Conservation (phyloP, 2,888 invertebrate species). For the Polyommatus iphigenia region DNA sequence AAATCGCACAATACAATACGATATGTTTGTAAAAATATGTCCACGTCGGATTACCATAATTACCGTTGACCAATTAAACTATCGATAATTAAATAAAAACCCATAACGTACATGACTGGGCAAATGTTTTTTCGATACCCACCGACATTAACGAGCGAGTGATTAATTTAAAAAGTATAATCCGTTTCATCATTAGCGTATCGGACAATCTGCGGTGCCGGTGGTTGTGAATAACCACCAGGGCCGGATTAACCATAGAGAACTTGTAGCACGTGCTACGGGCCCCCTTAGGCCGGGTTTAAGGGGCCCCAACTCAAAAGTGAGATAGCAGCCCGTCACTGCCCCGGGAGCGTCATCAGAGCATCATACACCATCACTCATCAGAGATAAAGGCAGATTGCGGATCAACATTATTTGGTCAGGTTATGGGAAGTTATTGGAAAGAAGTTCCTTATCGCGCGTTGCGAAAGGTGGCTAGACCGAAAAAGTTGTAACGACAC, state of each 20-base stretch:
- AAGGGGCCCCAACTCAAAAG: too few species aligned
- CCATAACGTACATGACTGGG: conserved; percentile 29
- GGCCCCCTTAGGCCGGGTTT: too few species aligned
- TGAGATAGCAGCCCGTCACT: too few species aligned
- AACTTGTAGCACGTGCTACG: not conserved
- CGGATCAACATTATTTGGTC: too few species aligned
- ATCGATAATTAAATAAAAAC: conserved; percentile 25
- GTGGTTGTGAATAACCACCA: conserved; percentile 52
- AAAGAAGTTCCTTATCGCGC: too few species aligned
- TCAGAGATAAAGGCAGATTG: too few species aligned
- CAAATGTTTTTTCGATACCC: conserved; percentile 33
- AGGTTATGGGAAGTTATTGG: too few species aligned
- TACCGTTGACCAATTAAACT: conserved; percentile 21
- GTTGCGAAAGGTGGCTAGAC: too few species aligned
- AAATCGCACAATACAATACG: not conserved
- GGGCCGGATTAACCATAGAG: conserved; percentile 37
- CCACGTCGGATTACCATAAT: conserved; percentile 13
- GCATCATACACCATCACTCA: too few species aligned
- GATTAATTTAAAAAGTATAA: conserved; percentile 42
- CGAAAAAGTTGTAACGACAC: too few species aligned
- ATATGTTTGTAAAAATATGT: conserved; percentile 3
- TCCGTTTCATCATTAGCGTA: conserved; percentile 43
- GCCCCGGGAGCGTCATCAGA: too few species aligned
- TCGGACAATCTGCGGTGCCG: conserved; percentile 59
- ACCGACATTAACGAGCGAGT: conserved; percentile 37